phyloP scores from a whole-genome alignment of 1,140 invertebrate species.

The Pogonus chalceus region DNA sequence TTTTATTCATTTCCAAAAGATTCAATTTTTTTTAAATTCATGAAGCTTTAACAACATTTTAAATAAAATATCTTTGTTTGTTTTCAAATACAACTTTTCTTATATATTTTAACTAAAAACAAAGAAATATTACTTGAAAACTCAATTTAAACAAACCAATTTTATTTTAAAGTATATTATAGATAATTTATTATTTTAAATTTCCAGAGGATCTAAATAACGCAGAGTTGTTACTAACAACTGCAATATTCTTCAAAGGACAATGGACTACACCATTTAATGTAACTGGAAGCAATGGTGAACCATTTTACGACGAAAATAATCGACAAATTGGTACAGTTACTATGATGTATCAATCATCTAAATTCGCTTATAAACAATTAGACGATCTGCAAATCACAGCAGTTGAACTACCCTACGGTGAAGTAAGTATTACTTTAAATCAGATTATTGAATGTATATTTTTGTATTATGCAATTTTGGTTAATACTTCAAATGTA shows the following conservation, averaged over 20 bases:
- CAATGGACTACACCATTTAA: slow-evolving; percentile 67
- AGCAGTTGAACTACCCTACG: slow-evolving; percentile 63
- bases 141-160: slow-evolving; percentile 39
- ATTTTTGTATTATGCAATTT: no score
- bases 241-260: slow-evolving; percentile 75
- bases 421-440: slow-evolving; percentile 31
- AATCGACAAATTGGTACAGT: slow-evolving; percentile 41
- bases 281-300: slow-evolving; percentile 41
- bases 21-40: no score
- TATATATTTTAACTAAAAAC: no score
- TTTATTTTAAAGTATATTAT: slow-evolving; percentile 35
- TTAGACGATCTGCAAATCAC: slow-evolving; percentile 46
- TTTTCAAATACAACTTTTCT: no score
- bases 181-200: slow-evolving; percentile 3
- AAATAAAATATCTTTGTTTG: no score
- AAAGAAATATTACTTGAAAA: slow-evolving; percentile 42
- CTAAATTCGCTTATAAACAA: slow-evolving; percentile 41
- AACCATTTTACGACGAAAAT: slow-evolving; percentile 42
- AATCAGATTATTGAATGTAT: no score
- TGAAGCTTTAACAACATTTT: no score
- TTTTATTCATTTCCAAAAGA: no score
- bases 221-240: slow-evolving; percentile 59
- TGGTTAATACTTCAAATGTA: no score
- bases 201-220: slow-evolving; percentile 34
- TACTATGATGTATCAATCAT: slow-evolving; percentile 50